These are phyloP conservation scores for Chironomus riparius DNA, from an alignment of 2,888 invertebrate species.

Conservation along the genomic window DNA sequence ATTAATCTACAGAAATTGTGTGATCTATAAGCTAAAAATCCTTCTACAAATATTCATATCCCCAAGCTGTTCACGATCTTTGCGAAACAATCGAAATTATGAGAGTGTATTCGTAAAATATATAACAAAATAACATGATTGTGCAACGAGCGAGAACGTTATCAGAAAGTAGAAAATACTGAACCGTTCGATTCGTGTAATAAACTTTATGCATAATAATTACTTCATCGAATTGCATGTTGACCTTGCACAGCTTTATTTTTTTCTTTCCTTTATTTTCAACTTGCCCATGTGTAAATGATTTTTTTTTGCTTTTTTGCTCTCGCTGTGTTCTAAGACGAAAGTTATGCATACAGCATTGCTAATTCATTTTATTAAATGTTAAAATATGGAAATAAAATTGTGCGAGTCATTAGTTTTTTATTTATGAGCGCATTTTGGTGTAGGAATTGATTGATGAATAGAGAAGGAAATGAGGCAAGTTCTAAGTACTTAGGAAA, in stretches of 20 bases:
- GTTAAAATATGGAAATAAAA: too few species aligned
- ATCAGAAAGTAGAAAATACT: slow-evolving; percentile 7
- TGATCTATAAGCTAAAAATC: too few species aligned
- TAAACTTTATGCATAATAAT: slow-evolving; percentile 24
- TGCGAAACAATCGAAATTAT: not conserved
- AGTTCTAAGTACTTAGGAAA: too few species aligned
- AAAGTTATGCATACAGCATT: too few species aligned
- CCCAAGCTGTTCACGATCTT: slow-evolving; percentile 16
- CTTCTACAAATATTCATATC: not conserved
- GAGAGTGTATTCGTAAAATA: not conserved
- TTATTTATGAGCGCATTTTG: too few species aligned
- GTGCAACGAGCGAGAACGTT: slow-evolving; percentile 11
- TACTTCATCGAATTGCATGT: slow-evolving; percentile 24
- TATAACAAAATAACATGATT: not conserved
- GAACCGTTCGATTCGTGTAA: slow-evolving; percentile 13
- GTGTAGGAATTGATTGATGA: too few species aligned
- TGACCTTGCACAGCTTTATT: slow-evolving; percentile 14
- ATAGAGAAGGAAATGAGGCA: too few species aligned
- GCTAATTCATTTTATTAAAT: too few species aligned
- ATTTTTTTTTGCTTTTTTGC: not conserved
- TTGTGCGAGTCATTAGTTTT: too few species aligned
- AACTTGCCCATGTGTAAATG: slow-evolving; percentile 12
- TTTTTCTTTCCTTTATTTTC: not conserved
- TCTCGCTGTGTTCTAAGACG: too few species aligned
- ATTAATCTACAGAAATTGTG: too few species aligned